A percentile compares a stretch with the other conserved stretches of the same genome.
Evolutionary conservation across 2,113 vertebrate species (phyloP).

Genomic region (Brienomyrus brachyistius): DNA sequence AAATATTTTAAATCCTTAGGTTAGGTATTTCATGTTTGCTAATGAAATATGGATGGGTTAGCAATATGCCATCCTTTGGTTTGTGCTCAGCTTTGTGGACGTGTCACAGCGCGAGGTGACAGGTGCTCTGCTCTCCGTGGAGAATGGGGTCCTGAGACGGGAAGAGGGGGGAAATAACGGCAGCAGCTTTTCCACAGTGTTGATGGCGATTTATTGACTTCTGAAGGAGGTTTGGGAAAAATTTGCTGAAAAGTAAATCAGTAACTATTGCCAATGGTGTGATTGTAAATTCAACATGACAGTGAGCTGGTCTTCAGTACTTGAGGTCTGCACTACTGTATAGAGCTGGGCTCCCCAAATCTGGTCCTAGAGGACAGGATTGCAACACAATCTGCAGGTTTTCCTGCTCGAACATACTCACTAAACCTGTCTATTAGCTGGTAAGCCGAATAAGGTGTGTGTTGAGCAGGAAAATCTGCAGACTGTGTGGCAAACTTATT

Average conservation of each 20-base stretch:
- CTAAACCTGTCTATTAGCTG: no score
- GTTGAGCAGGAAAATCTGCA: background rate
- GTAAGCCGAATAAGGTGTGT: background rate
- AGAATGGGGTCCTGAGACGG: background rate
- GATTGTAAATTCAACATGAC: background rate
- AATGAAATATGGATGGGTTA: background rate
- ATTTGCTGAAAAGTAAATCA: background rate
- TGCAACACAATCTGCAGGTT: no score
- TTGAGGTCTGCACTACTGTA: background rate
- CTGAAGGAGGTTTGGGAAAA: background rate
- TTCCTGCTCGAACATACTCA: no score
- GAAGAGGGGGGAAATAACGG: background rate
- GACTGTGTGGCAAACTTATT: background rate
- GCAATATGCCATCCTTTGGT: background rate
- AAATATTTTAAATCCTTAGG: background rate
- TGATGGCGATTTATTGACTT: background rate
- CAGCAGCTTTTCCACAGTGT: background rate
- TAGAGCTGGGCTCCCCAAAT: background rate
- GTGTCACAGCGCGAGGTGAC: background rate
- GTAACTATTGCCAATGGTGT: background rate
- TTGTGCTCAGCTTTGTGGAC: background rate
- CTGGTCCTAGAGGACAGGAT: no score
- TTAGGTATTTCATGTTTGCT: background rate
- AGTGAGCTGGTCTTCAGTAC: background rate
- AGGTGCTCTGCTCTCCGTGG: background rate